These are phyloP conservation scores for Bombus superbus DNA, from an alignment of 1,140 invertebrate genomes.

Conservation along the genomic window DNA sequence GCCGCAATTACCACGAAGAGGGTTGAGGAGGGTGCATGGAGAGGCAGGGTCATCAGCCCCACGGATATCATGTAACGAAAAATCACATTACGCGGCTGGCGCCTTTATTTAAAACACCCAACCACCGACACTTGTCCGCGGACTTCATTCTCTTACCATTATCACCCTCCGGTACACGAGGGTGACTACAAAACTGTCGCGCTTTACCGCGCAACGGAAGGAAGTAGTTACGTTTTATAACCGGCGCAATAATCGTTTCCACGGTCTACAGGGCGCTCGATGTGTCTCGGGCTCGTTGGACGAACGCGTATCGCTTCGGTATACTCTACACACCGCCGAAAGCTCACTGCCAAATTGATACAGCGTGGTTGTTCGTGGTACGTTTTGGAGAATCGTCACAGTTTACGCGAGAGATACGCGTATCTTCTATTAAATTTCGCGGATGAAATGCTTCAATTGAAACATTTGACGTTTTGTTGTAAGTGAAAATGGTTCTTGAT, in stretches of 20 bases:
- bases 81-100: slow-evolving; percentile 57
- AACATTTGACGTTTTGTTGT: too few relatives aligned
- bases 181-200: slow-evolving; percentile 73
- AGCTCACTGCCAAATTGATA: slow-evolving; percentile 1
- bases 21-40: too few relatives aligned
- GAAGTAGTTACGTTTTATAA: slow-evolving; percentile 76
- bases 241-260: slow-evolving; percentile 74
- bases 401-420: background rate
- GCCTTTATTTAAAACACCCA: slow-evolving; percentile 59
- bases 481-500: too few relatives aligned
- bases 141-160: slow-evolving; percentile 76
- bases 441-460: too few relatives aligned
- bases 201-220: slow-evolving; percentile 67
- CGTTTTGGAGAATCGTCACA: background rate
- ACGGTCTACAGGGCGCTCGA: slow-evolving; percentile 60
- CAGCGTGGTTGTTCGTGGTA: background rate
- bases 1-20: slow-evolving; percentile 39
- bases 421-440: background rate
- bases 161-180: slow-evolving; percentile 45
- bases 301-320: slow-evolving; percentile 4
- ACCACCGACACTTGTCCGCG: slow-evolving; percentile 51
- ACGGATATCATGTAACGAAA: slow-evolving; percentile 34
- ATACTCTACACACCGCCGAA: too few relatives aligned
- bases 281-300: slow-evolving; percentile 27
- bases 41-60: too few relatives aligned